Evolutionary conservation across 2,113 vertebrate genomes (phyloP).

Genomic region (Noturus placidus): DNA sequence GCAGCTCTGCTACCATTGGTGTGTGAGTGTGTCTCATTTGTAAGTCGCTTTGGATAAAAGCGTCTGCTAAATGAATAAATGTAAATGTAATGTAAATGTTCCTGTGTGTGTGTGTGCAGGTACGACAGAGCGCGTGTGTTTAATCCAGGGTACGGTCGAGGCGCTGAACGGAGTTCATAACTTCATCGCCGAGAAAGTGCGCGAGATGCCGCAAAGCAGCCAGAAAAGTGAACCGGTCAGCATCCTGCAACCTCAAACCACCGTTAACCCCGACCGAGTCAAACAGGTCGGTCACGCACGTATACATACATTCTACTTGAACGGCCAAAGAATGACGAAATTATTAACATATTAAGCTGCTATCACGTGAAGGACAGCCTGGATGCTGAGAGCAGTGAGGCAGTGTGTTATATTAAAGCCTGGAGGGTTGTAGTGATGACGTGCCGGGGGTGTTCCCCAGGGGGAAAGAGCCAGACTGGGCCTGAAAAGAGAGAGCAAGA

Average conservation of each 20-base stretch:
- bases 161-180: conserved; percentile 98
- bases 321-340: background rate
- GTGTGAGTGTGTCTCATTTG: background rate
- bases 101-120: conserved; percentile 73
- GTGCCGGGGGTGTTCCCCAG: conserved; percentile 49
- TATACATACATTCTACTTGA: background rate
- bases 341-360: background rate
- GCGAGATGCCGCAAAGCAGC: conserved; percentile 99
- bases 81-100: no score
- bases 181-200: conserved; percentile 99
- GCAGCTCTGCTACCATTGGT: no score
- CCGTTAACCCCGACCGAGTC: conserved; percentile 97
- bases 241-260: conserved; percentile 98
- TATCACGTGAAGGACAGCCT: conserved; percentile 3
- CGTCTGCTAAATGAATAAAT: no score
- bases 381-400: background rate
- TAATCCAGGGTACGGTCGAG: conserved; percentile 99
- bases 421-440: conserved; percentile 1
- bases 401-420: background rate
- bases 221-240: conserved; percentile 99
- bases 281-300: conserved; percentile 85
- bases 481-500: conserved; percentile 73
- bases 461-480: conserved; percentile 62
- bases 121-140: conserved; percentile 97
- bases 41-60: no score